A percentile compares a stretch with the other conserved stretches of the same genome.
Conservation (phyloP, 2,888 invertebrate species). For the Saturnia japonica region DNA sequence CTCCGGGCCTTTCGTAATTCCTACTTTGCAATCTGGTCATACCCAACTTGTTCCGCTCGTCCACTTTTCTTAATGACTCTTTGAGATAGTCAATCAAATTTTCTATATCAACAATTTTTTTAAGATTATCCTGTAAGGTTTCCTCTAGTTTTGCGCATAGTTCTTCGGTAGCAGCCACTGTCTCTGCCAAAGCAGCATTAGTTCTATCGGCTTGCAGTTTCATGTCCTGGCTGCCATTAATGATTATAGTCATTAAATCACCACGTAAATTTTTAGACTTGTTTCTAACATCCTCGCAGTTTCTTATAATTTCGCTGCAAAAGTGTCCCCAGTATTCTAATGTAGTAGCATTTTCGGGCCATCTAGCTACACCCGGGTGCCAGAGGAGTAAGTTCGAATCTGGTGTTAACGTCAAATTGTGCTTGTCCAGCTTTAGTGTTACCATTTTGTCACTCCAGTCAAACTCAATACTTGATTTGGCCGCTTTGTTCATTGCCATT, state of each 20-base stretch:
- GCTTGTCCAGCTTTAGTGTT: conserved; percentile 86
- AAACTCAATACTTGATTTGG: conserved; percentile 89
- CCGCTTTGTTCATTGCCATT: conserved; percentile 87
- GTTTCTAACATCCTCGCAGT: conserved; percentile 88
- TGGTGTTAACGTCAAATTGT: conserved; percentile 85
- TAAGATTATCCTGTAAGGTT: conserved; percentile 86
- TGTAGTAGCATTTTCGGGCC: conserved; percentile 86
- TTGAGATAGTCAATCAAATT: conserved; percentile 86
- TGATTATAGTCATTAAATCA: conserved; percentile 86
- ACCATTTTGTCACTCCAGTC: conserved; percentile 95
- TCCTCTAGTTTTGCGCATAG: conserved; percentile 86
- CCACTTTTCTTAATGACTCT: conserved; percentile 85
- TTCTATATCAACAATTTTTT: conserved; percentile 89
- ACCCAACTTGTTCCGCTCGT: conserved; percentile 89
- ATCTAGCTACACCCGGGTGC: conserved; percentile 89
- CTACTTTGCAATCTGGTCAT: conserved; percentile 91
- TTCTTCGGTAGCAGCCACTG: conserved; percentile 88
- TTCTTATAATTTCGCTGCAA: conserved; percentile 87
- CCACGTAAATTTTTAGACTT: conserved; percentile 86
- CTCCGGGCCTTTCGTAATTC: conserved; percentile 85
- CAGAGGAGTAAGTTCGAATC: conserved; percentile 85
- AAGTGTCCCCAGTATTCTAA: conserved; percentile 92
- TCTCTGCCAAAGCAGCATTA: conserved; percentile 86
- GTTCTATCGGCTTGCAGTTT: conserved; percentile 92
- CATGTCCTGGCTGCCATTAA: conserved; percentile 91